Conservation (phyloP, 2,888 invertebrate genomes). For the Thera obeliscata region DNA sequence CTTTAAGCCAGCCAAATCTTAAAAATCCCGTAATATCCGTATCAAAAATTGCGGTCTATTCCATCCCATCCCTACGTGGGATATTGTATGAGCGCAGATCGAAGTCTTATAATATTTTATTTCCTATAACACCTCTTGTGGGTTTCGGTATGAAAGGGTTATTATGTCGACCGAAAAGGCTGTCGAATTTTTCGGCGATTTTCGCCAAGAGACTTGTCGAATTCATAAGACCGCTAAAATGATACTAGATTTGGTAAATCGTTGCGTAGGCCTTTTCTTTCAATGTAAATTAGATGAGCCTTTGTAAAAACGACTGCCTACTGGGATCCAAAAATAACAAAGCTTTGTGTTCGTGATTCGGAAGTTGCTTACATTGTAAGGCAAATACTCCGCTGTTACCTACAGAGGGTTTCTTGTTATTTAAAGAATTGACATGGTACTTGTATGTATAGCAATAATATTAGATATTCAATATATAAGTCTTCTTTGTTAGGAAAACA, state of each 20-base stretch:
- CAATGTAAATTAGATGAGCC: slow-evolving; percentile 22
- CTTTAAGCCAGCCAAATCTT: too few relatives aligned
- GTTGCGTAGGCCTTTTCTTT: slow-evolving; percentile 18
- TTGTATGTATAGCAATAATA: too few relatives aligned
- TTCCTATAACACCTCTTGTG: slow-evolving; percentile 48
- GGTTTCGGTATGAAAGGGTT: slow-evolving; percentile 45
- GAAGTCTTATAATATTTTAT: slow-evolving; percentile 47
- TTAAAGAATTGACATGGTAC: too few relatives aligned
- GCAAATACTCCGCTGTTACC: neutral
- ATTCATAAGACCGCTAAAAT: slow-evolving; percentile 36
- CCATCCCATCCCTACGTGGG: slow-evolving; percentile 33
- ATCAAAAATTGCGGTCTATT: neutral
- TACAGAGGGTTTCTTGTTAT: neutral
- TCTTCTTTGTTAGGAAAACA: too few relatives aligned
- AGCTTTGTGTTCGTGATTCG: slow-evolving; percentile 13
- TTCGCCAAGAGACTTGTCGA: slow-evolving; percentile 31
- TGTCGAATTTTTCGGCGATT: slow-evolving; percentile 39
- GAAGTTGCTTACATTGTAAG: slow-evolving; percentile 1
- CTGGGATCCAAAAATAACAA: slow-evolving; percentile 6
- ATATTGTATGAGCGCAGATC: slow-evolving; percentile 41
- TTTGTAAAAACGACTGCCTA: slow-evolving; percentile 10
- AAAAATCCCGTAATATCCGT: neutral
- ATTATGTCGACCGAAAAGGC: slow-evolving; percentile 43
- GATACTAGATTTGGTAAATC: slow-evolving; percentile 17
- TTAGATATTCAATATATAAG: too few relatives aligned